phyloP scores from a whole-genome alignment of 2,113 vertebrate genomes.

The Tapirus terrestris region DNA sequence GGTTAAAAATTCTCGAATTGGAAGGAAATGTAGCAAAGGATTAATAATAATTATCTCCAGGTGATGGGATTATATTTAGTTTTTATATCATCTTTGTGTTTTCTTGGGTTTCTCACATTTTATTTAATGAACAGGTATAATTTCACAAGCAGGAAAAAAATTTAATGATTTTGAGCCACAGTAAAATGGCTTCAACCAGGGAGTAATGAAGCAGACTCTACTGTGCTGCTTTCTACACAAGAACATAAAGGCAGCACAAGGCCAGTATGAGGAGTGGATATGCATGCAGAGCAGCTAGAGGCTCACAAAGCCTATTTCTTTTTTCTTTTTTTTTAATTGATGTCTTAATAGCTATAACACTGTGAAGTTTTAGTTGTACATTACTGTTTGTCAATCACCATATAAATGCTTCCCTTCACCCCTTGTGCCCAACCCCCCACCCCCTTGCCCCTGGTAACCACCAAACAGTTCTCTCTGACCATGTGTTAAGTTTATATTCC shows the following conservation, averaged over 20 bases:
- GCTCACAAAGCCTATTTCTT: background rate
- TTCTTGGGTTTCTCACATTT: background rate
- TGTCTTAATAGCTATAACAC: too few relatives aligned
- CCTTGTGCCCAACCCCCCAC: too few relatives aligned
- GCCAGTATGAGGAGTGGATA: accelerated
- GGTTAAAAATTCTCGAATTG: background rate
- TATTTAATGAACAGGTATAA: slow-evolving; percentile 5
- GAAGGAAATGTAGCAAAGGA: background rate
- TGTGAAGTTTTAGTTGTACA: too few relatives aligned
- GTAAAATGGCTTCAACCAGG: background rate
- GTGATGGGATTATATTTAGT: background rate
- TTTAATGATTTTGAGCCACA: background rate
- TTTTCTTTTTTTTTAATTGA: too few relatives aligned
- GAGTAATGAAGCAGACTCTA: background rate
- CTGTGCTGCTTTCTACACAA: background rate
- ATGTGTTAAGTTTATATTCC: too few relatives aligned
- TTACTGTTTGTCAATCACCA: too few relatives aligned
- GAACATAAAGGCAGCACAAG: background rate
- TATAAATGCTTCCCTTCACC: too few relatives aligned
- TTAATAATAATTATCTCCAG: background rate
- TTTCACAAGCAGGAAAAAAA: background rate
- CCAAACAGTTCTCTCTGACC: too few relatives aligned
- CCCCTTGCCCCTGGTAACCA: too few relatives aligned
- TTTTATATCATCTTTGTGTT: background rate
- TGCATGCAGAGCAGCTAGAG: background rate